Evolutionary conservation across 2,888 invertebrate genomes (phyloP), one percentile per base, ranked within the genome.

Genomic region (Congeria kusceri): DNA sequence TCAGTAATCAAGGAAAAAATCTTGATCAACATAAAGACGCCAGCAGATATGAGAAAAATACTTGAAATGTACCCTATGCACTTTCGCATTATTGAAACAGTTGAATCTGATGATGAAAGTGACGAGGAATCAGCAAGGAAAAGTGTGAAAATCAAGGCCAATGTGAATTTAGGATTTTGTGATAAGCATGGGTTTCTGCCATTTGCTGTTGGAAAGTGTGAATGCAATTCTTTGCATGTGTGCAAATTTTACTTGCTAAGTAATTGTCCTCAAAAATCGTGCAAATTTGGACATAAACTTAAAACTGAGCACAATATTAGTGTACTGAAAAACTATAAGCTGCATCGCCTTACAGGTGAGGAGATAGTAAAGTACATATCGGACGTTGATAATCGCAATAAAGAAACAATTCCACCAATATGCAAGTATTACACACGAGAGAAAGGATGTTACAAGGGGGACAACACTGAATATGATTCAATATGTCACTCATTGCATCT

Each of bases 271-370:
- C 70, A 58, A 9, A 73, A 66, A 63, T 44, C 44, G 15, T 83
- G 82, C 53, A 72, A 78, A 47, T 77, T 83, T 61, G 82, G 82
- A 59, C 82, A 83, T 63, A 79, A 79, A 66, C 76, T 83, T 0
- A 83, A 76, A 61, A 83, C 82, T 20, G 73, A 73, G 1, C 82
- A 83, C 44, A 83, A 83, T 25, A 49, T 77, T 7, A 63, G 68
- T 20, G 73, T 79, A 7, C n/a, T 83, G 1, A 83, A 58, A 44
- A 62, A 76, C 20, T 72, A 67, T 23, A 76, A 61, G 20, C 49
- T 83, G 5, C 82, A 83, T 32, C 59, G 82, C 56, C 65, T 76
- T 23, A 83, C 78, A 15, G 69, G 70, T 15, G 67, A 76, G 53
- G 78, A 83, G 49, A 63, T 83, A 7, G 53, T 79, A 23, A 49